Conservation (phyloP, 1,140 invertebrate species). For the Drosophila pachea region DNA sequence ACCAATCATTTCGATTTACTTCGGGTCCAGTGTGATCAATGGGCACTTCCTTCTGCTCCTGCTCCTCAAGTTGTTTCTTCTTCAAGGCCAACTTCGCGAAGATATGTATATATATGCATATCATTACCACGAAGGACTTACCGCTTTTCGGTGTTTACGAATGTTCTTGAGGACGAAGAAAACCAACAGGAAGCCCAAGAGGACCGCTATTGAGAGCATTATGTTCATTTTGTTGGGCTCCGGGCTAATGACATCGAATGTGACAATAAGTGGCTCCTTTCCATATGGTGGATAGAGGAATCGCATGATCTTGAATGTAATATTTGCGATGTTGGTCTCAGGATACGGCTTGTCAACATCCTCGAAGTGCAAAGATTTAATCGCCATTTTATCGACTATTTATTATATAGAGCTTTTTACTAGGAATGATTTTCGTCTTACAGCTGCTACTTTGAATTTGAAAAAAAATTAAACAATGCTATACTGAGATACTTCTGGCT, state of each 20-base stretch:
- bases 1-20: no score
- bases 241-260: background rate
- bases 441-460: no score
- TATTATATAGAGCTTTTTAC: no score
- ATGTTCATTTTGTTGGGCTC: background rate
- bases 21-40: no score
- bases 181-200: background rate
- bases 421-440: no score
- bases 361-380: background rate
- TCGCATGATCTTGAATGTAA: background rate
- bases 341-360: background rate
- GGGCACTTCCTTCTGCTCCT: no score
- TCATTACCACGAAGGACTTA: background rate
- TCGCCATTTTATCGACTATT: background rate
- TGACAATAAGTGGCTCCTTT: background rate
- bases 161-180: background rate
- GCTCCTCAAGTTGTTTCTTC: no score
- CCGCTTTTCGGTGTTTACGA: background rate
- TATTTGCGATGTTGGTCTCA: background rate
- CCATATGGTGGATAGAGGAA: background rate
- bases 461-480: no score
- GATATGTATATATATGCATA: no score
- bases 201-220: no score
- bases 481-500: no score
- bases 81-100: no score